These are phyloP conservation scores for Gobio gobio DNA, from an alignment of 2,113 vertebrate genomes.

Conservation along the genomic window DNA sequence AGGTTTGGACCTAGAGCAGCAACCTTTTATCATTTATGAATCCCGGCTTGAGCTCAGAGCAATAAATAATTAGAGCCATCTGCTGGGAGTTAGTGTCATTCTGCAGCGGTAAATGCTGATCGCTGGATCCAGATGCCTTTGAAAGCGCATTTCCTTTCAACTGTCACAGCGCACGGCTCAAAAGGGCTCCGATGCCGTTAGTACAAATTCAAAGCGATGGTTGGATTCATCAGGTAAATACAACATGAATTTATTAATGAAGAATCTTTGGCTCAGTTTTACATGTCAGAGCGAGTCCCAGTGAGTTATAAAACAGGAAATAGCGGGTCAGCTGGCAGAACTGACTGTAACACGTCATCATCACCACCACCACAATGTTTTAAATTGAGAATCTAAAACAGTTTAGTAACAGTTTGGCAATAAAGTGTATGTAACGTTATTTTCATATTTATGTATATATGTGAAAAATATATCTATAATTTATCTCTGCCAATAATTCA, in stretches of 20 bases:
- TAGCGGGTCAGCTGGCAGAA: background rate
- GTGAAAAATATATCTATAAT: background rate
- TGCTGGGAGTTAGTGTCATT: slow-evolving; percentile 38
- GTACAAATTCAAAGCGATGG: slow-evolving; percentile 39
- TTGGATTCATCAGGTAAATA: slow-evolving; percentile 46
- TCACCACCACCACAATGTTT: background rate
- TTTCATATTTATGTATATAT: background rate
- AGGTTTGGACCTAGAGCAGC: slow-evolving; percentile 2
- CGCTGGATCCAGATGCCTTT: slow-evolving; percentile 39
- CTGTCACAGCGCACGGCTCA: slow-evolving; percentile 5
- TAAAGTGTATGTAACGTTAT: background rate
- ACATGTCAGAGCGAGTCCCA: background rate
- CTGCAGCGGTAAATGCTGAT: slow-evolving; percentile 27
- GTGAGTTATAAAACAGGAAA: slow-evolving; percentile 9
- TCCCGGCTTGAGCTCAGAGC: slow-evolving; percentile 27
- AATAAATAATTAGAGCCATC: slow-evolving; percentile 46
- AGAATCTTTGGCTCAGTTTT: slow-evolving; percentile 38
- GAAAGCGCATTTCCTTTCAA: slow-evolving; percentile 35
- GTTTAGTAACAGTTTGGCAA: background rate
- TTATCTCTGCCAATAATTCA: background rate
- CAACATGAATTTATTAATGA: slow-evolving; percentile 43
- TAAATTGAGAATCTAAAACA: background rate
- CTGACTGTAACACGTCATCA: background rate
- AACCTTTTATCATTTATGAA: slow-evolving; percentile 36
- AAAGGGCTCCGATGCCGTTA: background rate